Evolutionary conservation across 1,140 invertebrate species (phyloP).

Genomic region (Sminthurides bifidus): DNA sequence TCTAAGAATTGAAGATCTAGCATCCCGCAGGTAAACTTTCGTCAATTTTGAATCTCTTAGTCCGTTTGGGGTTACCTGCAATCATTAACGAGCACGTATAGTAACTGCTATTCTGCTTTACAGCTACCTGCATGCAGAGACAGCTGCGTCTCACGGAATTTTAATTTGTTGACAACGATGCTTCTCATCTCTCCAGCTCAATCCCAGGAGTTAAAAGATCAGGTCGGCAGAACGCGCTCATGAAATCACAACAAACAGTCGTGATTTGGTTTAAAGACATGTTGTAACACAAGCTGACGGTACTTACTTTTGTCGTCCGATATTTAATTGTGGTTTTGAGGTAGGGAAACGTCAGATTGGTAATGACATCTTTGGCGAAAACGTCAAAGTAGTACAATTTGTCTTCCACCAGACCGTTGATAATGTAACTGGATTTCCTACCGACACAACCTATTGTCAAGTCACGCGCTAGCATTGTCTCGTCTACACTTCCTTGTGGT

Average conservation of each 20-base stretch:
- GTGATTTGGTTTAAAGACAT: no score
- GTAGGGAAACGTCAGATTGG: conserved; percentile 39
- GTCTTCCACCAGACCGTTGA: conserved; percentile 43
- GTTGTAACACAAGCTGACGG: not conserved
- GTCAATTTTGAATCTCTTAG: conserved; percentile 15
- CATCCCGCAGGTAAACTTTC: conserved; percentile 7
- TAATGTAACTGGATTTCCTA: conserved; percentile 43
- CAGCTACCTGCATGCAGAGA: no score
- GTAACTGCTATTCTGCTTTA: no score
- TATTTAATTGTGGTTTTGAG: conserved; percentile 35
- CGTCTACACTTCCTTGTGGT: not conserved
- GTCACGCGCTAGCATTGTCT: conserved; percentile 8
- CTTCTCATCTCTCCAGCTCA: no score
- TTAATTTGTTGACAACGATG: no score
- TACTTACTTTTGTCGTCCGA: conserved; percentile 29
- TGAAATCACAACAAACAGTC: no score
- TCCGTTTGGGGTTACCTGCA: conserved; percentile 11
- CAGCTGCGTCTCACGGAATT: no score
- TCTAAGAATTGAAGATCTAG: conserved; percentile 14
- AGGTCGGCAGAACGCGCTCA: no score
- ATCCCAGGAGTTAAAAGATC: no score
- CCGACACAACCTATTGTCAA: conserved; percentile 43
- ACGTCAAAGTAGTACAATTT: conserved; percentile 40
- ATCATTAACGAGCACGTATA: no score
- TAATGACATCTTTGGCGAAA: conserved; percentile 38